phyloP scores from a whole-genome alignment of 37 sponge, comb jelly and placozoan genomes.

The Chondrosia reniformis region DNA sequence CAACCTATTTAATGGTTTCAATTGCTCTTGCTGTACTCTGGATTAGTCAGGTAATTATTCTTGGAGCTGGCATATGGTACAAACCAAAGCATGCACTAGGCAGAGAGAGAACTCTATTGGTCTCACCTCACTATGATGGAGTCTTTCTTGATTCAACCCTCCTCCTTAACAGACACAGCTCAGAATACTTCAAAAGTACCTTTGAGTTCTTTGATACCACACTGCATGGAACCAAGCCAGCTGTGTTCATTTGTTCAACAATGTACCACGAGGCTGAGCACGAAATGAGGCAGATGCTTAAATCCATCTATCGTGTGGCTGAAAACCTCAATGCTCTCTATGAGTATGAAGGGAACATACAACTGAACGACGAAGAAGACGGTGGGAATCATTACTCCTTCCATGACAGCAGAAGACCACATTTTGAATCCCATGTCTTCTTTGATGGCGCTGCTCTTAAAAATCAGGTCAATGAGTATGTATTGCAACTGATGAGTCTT shows the following conservation, averaged over 20 bases:
- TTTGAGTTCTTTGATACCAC: neutral
- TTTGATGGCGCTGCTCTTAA: constrained; percentile 69
- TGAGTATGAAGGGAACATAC: neutral
- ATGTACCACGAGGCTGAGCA: constrained; percentile 73
- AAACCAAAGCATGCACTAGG: constrained; percentile 50
- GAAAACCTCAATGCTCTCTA: no score
- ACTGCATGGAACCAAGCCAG: neutral
- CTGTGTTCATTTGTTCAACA: constrained; percentile 80
- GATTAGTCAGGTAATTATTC: constrained; percentile 46
- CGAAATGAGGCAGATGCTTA: constrained; percentile 78
- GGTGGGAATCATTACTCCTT: neutral
- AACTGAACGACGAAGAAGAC: neutral
- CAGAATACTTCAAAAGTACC: no score
- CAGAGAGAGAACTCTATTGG: constrained; percentile 62
- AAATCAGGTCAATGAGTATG: constrained; percentile 44
- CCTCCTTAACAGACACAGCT: constrained; percentile 57
- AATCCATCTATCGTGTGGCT: constrained; percentile 71
- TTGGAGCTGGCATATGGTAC: constrained; percentile 36
- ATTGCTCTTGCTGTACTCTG: constrained; percentile 27
- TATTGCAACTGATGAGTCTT: constrained; percentile 68
- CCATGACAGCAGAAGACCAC: constrained; percentile 8
- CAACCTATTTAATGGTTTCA: neutral
- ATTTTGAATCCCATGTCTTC: constrained; percentile 81
- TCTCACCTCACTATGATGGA: constrained; percentile 61
- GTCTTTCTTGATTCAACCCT: constrained; percentile 71